phyloP scores from a whole-genome alignment of 2,113 vertebrate species.

The Aramus guarauna region DNA sequence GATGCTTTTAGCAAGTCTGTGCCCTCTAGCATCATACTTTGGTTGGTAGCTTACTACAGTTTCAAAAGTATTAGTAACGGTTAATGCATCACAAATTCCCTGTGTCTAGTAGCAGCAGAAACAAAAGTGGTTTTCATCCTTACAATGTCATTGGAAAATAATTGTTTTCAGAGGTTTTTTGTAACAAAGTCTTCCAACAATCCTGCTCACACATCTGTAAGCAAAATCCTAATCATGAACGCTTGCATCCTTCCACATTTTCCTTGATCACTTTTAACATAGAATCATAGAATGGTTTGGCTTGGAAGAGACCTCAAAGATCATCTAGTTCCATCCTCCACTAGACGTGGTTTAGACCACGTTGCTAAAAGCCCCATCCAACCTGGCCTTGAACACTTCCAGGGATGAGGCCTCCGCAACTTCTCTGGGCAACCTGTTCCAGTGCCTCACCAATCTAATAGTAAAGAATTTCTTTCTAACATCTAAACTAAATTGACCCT shows the following conservation, averaged over 20 bases:
- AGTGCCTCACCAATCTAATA: too few species aligned
- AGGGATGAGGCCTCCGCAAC: too few species aligned
- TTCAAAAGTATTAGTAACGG: neutral
- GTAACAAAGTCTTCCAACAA: neutral
- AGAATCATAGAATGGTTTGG: too few species aligned
- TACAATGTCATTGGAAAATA: neutral
- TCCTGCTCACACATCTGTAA: neutral
- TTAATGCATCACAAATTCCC: neutral
- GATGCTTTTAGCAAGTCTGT: neutral
- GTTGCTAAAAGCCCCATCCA: too few species aligned
- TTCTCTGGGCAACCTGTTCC: too few species aligned
- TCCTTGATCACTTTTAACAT: neutral
- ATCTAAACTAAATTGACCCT: too few species aligned
- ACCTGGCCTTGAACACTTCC: too few species aligned
- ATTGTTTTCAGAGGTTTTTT: neutral
- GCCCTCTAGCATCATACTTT: neutral
- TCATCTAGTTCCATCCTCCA: too few species aligned
- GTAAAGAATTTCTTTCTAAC: too few species aligned
- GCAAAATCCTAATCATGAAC: neutral
- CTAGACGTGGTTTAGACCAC: too few species aligned
- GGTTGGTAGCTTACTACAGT: neutral
- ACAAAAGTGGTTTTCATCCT: neutral
- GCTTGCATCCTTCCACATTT: neutral
- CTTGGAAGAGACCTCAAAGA: too few species aligned
- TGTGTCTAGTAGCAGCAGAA: neutral